Percentiles rank a stretch among this genome's conserved stretches.
Evolutionary conservation across 2,113 vertebrate genomes (phyloP).

Genomic region (Phocoena phocoena): DNA sequence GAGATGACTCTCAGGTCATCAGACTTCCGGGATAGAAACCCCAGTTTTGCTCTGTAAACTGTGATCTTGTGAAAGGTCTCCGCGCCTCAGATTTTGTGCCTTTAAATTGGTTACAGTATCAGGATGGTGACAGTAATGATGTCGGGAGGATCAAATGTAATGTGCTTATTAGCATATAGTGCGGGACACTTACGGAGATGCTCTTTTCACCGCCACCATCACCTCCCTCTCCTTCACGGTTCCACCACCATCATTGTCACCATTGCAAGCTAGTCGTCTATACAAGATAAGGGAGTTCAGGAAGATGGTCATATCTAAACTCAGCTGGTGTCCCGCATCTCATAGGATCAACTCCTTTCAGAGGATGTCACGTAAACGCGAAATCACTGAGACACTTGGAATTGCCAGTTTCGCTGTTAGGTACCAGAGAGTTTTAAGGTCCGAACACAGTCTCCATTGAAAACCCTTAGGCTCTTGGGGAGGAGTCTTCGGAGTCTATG

Average conservation of each 20-base stretch:
- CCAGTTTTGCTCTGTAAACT: fast-evolving
- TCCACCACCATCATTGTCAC: fast-evolving
- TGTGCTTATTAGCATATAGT: not conserved
- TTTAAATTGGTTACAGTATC: not conserved
- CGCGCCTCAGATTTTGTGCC: not conserved
- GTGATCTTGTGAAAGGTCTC: not conserved
- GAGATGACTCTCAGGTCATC: not conserved
- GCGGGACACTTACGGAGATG: not conserved
- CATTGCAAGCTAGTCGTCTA: not conserved
- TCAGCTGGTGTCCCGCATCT: not conserved
- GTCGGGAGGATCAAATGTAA: not conserved
- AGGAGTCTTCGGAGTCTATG: not conserved
- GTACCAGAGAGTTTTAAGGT: not conserved
- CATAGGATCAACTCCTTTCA: not conserved
- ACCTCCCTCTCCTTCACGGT: fast-evolving
- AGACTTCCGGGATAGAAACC: not conserved
- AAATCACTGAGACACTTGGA: not conserved
- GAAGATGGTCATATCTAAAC: not conserved
- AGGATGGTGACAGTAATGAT: not conserved
- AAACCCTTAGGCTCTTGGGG: not conserved
- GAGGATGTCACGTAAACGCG: not conserved
- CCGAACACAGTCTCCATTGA: not conserved
- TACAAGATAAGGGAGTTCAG: not conserved
- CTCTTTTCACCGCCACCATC: fast-evolving
- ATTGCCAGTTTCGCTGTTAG: not conserved